These are phyloP conservation scores for Otus sunia DNA, from an alignment of 2,113 vertebrate genomes.

Conservation along the genomic window DNA sequence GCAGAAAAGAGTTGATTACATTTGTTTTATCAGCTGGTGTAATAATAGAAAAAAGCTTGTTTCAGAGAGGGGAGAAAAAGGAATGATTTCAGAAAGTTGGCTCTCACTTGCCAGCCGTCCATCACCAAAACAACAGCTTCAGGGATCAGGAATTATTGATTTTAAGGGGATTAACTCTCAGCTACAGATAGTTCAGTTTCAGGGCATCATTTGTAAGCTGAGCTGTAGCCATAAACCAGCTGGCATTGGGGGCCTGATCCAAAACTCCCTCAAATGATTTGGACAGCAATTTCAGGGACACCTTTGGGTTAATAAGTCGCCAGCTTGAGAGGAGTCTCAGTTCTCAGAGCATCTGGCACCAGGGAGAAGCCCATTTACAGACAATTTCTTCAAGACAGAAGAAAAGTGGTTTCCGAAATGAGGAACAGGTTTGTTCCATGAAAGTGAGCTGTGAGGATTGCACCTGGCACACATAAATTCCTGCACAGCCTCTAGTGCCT, in stretches of 20 bases:
- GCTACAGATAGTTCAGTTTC: conserved; percentile 40
- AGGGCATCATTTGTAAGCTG: conserved; percentile 13
- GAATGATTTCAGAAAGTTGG: conserved; percentile 5
- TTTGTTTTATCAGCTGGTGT: conserved; percentile 56
- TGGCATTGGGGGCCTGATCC: background rate
- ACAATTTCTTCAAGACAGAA: conserved; percentile 26
- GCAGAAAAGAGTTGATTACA: conserved; percentile 69
- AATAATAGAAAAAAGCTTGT: conserved; percentile 32
- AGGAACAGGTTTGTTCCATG: background rate
- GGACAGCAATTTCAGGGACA: conserved; percentile 28
- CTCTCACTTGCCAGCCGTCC: background rate
- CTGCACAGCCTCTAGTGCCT: background rate
- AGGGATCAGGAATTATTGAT: conserved; percentile 49
- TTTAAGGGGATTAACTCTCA: conserved; percentile 60
- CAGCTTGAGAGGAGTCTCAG: background rate
- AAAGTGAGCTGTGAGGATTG: background rate
- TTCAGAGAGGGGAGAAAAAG: background rate
- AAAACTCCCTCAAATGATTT: background rate
- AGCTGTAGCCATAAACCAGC: conserved; percentile 26
- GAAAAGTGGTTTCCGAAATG: conserved; percentile 10
- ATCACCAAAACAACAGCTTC: conserved; percentile 14
- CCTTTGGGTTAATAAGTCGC: conserved; percentile 9
- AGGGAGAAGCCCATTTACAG: conserved; percentile 36
- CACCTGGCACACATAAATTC: background rate
- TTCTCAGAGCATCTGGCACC: conserved; percentile 21